These are phyloP conservation scores for Zapus hudsonius DNA, from an alignment of 2,113 vertebrate genomes.

Conservation along the genomic window DNA sequence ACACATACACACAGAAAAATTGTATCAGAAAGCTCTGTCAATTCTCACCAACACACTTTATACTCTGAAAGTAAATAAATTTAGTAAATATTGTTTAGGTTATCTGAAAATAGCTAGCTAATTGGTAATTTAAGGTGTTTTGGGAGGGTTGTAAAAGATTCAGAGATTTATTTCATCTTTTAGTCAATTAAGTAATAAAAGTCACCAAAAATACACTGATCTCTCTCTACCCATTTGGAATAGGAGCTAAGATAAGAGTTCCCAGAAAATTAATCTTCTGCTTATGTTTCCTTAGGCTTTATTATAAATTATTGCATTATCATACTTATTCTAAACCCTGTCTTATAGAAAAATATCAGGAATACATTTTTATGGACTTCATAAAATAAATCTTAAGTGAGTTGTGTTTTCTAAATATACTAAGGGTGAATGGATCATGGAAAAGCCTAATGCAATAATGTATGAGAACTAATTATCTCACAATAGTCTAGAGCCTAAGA, in stretches of 20 bases:
- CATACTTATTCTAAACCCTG: background rate
- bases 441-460: background rate
- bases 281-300: background rate
- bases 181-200: background rate
- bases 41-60: background rate
- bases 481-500: background rate
- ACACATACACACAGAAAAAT: background rate
- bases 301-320: background rate
- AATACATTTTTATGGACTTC: background rate
- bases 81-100: background rate
- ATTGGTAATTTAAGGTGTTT: background rate
- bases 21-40: background rate
- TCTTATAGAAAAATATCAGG: background rate
- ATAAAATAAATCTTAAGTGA: background rate
- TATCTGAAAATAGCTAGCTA: background rate
- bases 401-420: background rate
- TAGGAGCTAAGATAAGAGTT: background rate
- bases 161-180: background rate
- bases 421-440: background rate
- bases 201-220: background rate
- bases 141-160: background rate
- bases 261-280: background rate
- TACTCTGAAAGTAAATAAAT: background rate
- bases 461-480: background rate
- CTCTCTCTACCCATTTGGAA: background rate